Evolutionary conservation across 2,113 vertebrate species (phyloP).

Genomic region (Campylomormyrus numenius): DNA sequence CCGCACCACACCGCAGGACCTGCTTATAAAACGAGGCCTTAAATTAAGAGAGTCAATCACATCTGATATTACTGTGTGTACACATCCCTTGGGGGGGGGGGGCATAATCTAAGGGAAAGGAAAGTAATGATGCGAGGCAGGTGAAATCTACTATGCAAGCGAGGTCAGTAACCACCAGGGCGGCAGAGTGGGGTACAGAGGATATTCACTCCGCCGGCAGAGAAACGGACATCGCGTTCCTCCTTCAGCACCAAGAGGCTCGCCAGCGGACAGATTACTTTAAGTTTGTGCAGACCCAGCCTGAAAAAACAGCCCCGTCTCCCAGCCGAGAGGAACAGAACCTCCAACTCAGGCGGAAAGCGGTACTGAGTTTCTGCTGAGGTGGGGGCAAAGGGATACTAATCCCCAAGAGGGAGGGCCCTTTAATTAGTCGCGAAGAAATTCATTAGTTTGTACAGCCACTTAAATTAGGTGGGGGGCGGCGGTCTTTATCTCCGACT

Average conservation of each 20-base stretch:
- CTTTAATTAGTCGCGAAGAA: constrained; percentile 6
- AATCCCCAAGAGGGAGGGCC: neutral
- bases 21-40: neutral
- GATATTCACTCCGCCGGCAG: neutral
- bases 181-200: neutral
- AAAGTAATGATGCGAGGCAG: neutral
- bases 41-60: neutral
- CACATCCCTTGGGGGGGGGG: neutral
- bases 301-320: neutral
- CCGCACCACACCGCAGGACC: neutral
- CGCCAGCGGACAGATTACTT: neutral
- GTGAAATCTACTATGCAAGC: neutral
- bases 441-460: neutral
- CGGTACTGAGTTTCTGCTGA: neutral
- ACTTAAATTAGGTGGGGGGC: neutral
- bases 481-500: neutral
- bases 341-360: neutral
- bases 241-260: too few species aligned
- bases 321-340: neutral
- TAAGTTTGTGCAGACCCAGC: neutral
- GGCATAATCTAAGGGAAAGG: neutral
- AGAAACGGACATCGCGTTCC: neutral
- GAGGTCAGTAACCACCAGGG: neutral
- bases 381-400: neutral
- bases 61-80: neutral